Conservation (phyloP, 2,113 vertebrate species). For the Uropsilus gracilis region DNA sequence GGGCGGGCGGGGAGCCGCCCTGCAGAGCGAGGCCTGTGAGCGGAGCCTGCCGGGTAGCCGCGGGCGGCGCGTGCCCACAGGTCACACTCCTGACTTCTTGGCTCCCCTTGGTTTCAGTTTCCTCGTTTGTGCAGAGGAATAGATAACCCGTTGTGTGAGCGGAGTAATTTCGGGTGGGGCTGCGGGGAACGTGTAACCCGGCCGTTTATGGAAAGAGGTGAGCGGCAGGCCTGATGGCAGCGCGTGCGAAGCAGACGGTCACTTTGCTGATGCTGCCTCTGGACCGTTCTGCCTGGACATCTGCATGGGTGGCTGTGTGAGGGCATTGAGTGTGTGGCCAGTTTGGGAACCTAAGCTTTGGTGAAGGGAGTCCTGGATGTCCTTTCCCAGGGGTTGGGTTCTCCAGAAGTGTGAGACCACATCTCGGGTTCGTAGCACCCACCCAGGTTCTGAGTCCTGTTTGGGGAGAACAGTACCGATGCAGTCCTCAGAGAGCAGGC, state of each 20-base stretch:
- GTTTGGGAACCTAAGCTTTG: too few species aligned
- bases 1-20: too few species aligned
- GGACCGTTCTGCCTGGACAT: accelerated
- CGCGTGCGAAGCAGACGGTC: not conserved
- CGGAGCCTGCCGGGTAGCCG: too few species aligned
- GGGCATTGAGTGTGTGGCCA: accelerated
- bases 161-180: accelerated
- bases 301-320: not conserved
- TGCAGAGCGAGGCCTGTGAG: too few species aligned
- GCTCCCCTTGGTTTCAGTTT: not conserved
- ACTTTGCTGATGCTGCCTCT: not conserved
- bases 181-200: accelerated
- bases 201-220: not conserved
- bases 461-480: not conserved
- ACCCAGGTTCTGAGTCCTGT: not conserved
- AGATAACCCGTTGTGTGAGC: accelerated
- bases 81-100: not conserved
- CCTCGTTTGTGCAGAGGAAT: not conserved
- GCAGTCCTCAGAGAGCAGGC: not conserved
- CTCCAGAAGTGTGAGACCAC: not conserved
- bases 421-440: not conserved
- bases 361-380: not conserved
- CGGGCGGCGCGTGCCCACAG: too few species aligned
- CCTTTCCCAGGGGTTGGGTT: not conserved
- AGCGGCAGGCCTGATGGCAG: too few species aligned